phyloP scores from a whole-genome alignment of 2,888 invertebrate species.

The Parnassius glacialis region DNA sequence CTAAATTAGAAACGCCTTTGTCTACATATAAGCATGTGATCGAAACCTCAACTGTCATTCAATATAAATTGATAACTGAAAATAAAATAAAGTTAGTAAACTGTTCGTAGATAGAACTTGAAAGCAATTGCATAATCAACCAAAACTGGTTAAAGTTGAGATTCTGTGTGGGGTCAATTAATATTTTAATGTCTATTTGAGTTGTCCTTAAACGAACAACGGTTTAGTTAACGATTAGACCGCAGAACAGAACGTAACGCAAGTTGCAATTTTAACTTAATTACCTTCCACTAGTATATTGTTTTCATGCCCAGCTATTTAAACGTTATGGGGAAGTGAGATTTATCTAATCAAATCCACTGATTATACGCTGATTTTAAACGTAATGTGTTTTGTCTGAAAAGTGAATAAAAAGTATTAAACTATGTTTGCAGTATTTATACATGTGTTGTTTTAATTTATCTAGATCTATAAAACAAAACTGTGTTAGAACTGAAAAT shows the following conservation, averaged over 20 bases:
- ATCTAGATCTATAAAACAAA: constrained; percentile 22
- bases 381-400: constrained; percentile 15
- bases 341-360: constrained; percentile 21
- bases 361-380: constrained; percentile 17
- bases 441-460: constrained; percentile 20
- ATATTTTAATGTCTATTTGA: constrained; percentile 5
- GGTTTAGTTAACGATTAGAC: background rate
- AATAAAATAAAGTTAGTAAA: too few relatives aligned
- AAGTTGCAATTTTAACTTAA: background rate
- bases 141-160: background rate
- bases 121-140: background rate
- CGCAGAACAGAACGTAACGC: background rate
- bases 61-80: too few relatives aligned
- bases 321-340: constrained; percentile 9
- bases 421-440: constrained; percentile 22
- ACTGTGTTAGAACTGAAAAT: constrained; percentile 15
- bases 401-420: constrained; percentile 12
- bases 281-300: constrained; percentile 2
- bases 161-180: constrained; percentile 1
- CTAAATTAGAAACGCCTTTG: constrained; percentile 19
- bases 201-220: constrained; percentile 1
- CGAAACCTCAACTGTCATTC: background rate
- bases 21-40: constrained; percentile 1
- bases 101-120: too few relatives aligned
- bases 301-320: background rate